phyloP scores from a whole-genome alignment of 2,797 vertebrate species.

The Phyllotis vaccarum region DNA sequence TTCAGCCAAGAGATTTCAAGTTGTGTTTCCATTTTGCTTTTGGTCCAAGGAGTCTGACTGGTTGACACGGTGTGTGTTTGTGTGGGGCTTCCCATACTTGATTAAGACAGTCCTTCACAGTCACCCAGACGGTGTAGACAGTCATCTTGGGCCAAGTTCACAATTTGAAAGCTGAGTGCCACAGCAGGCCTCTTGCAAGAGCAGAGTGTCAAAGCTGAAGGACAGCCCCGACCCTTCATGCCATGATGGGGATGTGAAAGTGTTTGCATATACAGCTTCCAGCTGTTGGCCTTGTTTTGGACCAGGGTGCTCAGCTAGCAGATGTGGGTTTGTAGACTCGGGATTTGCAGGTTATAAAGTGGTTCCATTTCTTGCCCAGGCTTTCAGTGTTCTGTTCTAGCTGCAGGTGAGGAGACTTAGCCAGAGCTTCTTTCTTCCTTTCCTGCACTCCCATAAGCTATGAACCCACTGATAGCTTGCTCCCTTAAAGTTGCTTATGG shows the following conservation, averaged over 20 bases:
- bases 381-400: no score
- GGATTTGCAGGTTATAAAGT: neutral
- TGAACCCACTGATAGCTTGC: neutral
- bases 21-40: neutral
- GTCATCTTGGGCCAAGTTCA: neutral
- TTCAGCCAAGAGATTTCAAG: neutral
- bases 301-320: no score
- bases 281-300: neutral
- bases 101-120: neutral
- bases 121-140: neutral
- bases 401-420: neutral
- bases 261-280: no score
- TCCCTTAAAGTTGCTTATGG: neutral
- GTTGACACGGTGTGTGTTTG: fast-evolving
- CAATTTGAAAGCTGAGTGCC: neutral
- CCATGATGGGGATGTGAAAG: no score
- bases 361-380: no score
- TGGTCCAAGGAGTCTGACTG: neutral
- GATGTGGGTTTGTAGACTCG: neutral
- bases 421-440: neutral
- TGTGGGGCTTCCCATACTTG: neutral
- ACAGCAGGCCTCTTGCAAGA: neutral
- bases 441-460: neutral
- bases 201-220: no score
- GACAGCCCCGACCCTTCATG: neutral